These are phyloP conservation scores for Parapristionchus giblindavisi DNA, from an alignment of 2,888 invertebrate genomes.

Conservation along the genomic window DNA sequence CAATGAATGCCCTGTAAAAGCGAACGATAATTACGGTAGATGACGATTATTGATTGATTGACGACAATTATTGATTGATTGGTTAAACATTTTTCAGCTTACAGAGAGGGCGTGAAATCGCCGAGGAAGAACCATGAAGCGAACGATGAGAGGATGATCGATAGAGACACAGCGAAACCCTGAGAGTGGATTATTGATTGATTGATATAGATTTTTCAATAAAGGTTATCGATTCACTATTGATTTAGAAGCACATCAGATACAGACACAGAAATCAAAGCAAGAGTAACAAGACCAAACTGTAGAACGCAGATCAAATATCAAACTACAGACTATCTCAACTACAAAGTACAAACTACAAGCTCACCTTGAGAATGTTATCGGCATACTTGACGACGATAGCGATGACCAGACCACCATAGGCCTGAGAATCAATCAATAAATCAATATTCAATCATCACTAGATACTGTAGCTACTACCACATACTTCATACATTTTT, in stretches of 20 bases:
- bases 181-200: too few relatives aligned
- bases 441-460: neutral
- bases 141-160: slow-evolving; percentile 73
- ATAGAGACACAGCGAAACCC: slow-evolving; percentile 75
- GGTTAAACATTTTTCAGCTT: slow-evolving; percentile 49
- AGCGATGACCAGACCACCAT: slow-evolving; percentile 74
- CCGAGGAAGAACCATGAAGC: slow-evolving; percentile 72
- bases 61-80: neutral
- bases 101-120: slow-evolving; percentile 72
- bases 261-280: too few relatives aligned
- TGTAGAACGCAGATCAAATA: too few relatives aligned
- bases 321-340: too few relatives aligned
- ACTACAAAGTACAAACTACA: too few relatives aligned
- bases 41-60: neutral
- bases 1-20: slow-evolving; percentile 70
- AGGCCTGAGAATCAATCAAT: slow-evolving; percentile 69
- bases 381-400: slow-evolving; percentile 75
- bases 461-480: too few relatives aligned
- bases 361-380: slow-evolving; percentile 73
- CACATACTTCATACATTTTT: neutral
- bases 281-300: too few relatives aligned
- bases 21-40: neutral
- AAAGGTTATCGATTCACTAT: too few relatives aligned
- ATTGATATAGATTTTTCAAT: too few relatives aligned
- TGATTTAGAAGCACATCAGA: too few relatives aligned